Conservation (phyloP, 2,888 invertebrate genomes). For the Cylindroiulus punctatus region DNA sequence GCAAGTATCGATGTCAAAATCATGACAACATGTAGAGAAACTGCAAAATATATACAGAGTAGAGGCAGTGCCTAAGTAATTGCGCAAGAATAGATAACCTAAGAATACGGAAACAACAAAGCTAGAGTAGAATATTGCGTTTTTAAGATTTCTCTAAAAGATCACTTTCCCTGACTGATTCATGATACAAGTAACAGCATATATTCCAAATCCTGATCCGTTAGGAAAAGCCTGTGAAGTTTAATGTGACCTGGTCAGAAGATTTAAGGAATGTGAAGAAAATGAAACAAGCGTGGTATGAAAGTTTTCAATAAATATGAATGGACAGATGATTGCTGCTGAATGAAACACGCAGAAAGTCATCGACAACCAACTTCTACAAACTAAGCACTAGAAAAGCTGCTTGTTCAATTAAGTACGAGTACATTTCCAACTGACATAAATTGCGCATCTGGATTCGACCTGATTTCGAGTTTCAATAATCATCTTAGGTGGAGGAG, state of each 20-base stretch:
- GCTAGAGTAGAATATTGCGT: background rate
- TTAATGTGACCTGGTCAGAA: background rate
- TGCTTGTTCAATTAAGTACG: background rate
- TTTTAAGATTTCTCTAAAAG: background rate
- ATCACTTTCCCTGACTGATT: background rate
- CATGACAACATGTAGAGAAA: background rate
- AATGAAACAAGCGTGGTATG: background rate
- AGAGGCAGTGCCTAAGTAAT: background rate
- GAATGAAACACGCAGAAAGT: background rate
- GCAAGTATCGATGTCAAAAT: background rate
- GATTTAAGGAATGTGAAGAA: background rate
- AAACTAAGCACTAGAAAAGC: background rate
- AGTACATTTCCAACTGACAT: background rate
- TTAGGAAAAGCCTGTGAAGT: background rate
- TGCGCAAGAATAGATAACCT: background rate
- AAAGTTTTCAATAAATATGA: slow-evolving; percentile 5
- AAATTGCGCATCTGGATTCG: background rate
- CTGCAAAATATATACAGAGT: background rate
- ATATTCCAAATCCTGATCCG: background rate
- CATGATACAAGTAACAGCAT: background rate
- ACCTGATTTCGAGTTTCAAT: background rate
- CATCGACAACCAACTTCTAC: background rate
- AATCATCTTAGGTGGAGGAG: no score
- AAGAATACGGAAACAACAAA: background rate
- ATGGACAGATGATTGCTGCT: slow-evolving; percentile 32